Evolutionary conservation across 2,113 vertebrate species (phyloP).

Genomic region (Garra rufa): DNA sequence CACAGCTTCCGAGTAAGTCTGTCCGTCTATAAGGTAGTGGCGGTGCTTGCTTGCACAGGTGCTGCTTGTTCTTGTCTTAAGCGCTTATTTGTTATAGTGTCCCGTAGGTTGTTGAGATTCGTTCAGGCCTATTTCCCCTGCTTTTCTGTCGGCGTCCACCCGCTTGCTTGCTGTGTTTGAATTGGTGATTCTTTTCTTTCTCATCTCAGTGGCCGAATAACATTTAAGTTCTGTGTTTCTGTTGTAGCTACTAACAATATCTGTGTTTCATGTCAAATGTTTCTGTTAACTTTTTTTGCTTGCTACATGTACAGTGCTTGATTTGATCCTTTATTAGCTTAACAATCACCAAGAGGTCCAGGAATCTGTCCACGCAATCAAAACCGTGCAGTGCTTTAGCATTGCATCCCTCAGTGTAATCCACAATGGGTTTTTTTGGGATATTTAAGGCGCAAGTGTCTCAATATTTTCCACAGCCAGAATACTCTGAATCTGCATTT

Average conservation of each 20-base stretch:
- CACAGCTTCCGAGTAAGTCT: slow-evolving; percentile 99
- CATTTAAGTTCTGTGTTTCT: background rate
- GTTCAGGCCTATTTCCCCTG: slow-evolving; percentile 32
- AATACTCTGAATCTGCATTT: slow-evolving; percentile 33
- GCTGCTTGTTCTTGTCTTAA: slow-evolving; percentile 53
- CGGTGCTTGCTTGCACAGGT: slow-evolving; percentile 71
- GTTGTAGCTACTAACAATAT: slow-evolving; percentile 1
- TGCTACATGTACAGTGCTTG: slow-evolving; percentile 12
- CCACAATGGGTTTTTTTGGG: background rate
- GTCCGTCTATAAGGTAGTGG: slow-evolving; percentile 86
- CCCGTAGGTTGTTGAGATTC: slow-evolving; percentile 20
- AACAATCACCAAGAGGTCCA: slow-evolving; percentile 17
- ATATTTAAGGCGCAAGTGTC: background rate
- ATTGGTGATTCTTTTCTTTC: background rate
- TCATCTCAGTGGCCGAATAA: slow-evolving; percentile 7
- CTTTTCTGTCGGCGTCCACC: slow-evolving; percentile 41
- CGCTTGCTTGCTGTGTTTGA: slow-evolving; percentile 42
- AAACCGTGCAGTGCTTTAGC: background rate
- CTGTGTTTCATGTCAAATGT: background rate
- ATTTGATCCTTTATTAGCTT: slow-evolving; percentile 13
- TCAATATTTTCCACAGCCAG: slow-evolving; percentile 31
- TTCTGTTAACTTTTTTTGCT: background rate
- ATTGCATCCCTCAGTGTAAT: background rate
- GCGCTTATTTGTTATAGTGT: slow-evolving; percentile 30
- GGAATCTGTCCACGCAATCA: slow-evolving; percentile 8